Evolutionary conservation across 2,797 vertebrate genomes (phyloP).

Genomic region (Melopsittacus undulatus): DNA sequence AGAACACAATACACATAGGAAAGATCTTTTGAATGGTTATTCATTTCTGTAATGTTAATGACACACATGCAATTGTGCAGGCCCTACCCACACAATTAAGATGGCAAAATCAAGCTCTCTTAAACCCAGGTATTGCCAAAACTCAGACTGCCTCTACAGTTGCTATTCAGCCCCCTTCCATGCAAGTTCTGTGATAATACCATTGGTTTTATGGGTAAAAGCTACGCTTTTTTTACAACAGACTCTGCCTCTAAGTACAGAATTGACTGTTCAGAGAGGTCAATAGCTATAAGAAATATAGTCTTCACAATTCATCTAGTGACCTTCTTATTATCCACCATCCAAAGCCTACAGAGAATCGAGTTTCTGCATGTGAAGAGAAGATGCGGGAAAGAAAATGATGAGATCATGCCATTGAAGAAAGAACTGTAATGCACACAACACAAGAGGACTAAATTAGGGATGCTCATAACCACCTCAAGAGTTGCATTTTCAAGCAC

Average conservation of each 20-base stretch:
- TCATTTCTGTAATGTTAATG: not conserved
- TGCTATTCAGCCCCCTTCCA: not conserved
- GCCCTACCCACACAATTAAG: not conserved
- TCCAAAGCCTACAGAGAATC: not conserved
- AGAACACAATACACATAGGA: not conserved
- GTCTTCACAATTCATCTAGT: not conserved
- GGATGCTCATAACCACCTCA: not conserved
- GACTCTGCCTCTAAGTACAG: not conserved
- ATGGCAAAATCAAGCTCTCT: not conserved
- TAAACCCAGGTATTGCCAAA: not conserved
- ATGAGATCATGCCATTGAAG: not conserved
- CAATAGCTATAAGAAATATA: not conserved
- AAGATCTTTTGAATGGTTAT: slow-evolving; percentile 17
- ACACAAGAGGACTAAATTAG: not conserved
- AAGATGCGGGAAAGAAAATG: not conserved
- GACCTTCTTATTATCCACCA: not conserved
- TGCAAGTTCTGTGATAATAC: not conserved
- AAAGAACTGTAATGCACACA: not conserved
- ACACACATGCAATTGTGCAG: not conserved
- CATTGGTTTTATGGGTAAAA: not conserved
- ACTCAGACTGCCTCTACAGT: not conserved
- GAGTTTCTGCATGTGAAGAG: not conserved
- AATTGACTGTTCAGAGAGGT: not conserved
- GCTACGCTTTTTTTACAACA: fast-evolving
- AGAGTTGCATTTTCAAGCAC: not conserved